phyloP scores from a whole-genome alignment of 2,113 vertebrate genomes.

The Chauna torquata region DNA sequence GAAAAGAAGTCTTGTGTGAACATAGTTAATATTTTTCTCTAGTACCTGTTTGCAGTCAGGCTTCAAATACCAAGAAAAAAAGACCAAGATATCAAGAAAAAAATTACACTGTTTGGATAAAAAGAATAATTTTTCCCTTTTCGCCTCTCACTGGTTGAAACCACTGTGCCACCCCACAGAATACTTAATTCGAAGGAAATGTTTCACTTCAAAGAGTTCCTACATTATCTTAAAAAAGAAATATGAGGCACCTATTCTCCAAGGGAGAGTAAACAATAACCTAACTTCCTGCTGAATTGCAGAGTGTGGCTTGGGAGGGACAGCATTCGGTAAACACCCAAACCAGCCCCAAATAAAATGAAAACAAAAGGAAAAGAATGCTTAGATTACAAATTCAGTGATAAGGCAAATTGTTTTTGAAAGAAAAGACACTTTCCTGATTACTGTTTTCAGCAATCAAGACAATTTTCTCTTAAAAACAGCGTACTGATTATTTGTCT shows the following conservation, averaged over 20 bases:
- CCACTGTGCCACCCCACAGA: not conserved
- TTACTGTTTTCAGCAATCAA: not conserved
- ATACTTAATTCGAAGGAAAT: not conserved
- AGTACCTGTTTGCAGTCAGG: not conserved
- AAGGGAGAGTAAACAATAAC: not conserved
- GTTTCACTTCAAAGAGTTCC: not conserved
- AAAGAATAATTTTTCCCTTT: not conserved
- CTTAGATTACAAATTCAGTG: not conserved
- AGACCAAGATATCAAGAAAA: not conserved
- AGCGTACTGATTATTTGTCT: not conserved
- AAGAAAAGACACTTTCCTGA: not conserved
- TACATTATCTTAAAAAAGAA: conserved; percentile 26
- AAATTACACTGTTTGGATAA: not conserved
- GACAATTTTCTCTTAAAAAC: not conserved
- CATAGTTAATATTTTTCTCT: not conserved
- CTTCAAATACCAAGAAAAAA: not conserved
- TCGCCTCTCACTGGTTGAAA: not conserved
- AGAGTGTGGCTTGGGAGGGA: not conserved
- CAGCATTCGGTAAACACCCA: not conserved
- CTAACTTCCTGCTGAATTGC: not conserved
- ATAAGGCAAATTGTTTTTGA: not conserved
- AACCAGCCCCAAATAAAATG: not conserved
- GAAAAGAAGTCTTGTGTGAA: conserved; percentile 14
- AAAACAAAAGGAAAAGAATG: not conserved
- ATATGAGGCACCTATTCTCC: conserved; percentile 7